Evolutionary conservation across 2,888 invertebrate genomes (phyloP), one percentile per base, ranked within the genome.

Genomic region (Ferrisia virgata): DNA sequence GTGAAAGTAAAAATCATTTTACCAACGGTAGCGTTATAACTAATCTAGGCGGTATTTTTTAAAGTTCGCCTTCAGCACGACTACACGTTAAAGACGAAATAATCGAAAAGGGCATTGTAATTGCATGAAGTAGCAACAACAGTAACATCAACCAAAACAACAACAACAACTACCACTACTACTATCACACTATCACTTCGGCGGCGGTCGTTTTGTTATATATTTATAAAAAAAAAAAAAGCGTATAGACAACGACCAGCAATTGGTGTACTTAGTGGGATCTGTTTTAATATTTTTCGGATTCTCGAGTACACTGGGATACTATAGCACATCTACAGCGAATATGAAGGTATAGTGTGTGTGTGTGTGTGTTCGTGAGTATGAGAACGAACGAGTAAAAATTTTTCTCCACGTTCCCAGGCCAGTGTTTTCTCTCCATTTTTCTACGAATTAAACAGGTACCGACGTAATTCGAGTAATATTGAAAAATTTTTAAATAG

Each of bases 91-190:
- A 64, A 64, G 64, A 64, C 28, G 64, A 64, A 64, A 64, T 64
- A 64, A 64, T 64, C 64, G 64, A 64, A 64, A 64, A 64, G 64
- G 28, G 64, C 64, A 64, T 64, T 64, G 64, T 64, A 64, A 64
- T 28, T 64, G 64, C 64, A 13, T 28, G 1, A 22, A 53, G 11
- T 28, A 28, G 13, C 28, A 64, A 64, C 64, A 64, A 64, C 64
- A 53, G 22, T 8, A 1, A 22, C 22, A n/a, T n/a, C n/a, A n/a
- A n/a, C n/a, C n/a, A n/a, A n/a, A n/a, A n/a, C n/a, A n/a, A n/a
- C n/a, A n/a, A n/a, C n/a, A n/a, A n/a, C n/a, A n/a, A n/a, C n/a
- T n/a, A n/a, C n/a, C n/a, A n/a, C n/a, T n/a, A n/a, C n/a, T n/a
- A n/a, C n/a, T n/a, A n/a, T n/a, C 4, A 28, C 64, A 28, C 2